Conservation (phyloP, 2,797 vertebrate species). For the Acipenser ruthenus region DNA sequence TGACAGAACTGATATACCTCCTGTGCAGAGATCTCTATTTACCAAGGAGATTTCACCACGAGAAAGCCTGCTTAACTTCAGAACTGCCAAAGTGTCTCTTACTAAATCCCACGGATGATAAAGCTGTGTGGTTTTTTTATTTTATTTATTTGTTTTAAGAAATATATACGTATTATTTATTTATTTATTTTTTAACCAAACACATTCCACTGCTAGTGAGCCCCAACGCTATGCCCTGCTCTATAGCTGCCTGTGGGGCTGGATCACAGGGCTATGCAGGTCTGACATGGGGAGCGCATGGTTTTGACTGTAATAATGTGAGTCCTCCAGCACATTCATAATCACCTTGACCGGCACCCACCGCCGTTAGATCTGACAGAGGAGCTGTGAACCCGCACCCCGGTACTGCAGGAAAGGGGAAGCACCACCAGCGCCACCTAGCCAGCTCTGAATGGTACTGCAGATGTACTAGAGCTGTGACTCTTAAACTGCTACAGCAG, state of each 20-base stretch:
- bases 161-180: not conserved
- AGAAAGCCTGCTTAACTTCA: constrained; percentile 4
- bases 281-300: not conserved
- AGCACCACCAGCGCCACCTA: constrained; percentile 34
- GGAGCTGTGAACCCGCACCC: not conserved
- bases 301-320: constrained; percentile 10
- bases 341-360: not conserved
- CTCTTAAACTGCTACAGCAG: constrained; percentile 14
- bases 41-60: not conserved
- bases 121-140: not conserved
- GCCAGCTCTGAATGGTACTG: not conserved
- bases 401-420: constrained; percentile 7
- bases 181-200: constrained; percentile 2
- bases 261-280: not conserved
- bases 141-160: not conserved
- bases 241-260: not conserved
- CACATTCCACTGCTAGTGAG: constrained; percentile 7
- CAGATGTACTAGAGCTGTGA: too few relatives aligned
- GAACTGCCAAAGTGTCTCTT: constrained; percentile 16
- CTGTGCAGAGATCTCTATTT: not conserved
- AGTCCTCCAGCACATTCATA: constrained; percentile 15
- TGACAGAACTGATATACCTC: not conserved
- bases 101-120: too few relatives aligned
- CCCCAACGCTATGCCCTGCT: not conserved
- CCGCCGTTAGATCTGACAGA: constrained; percentile 9